Evolutionary conservation across 1,140 invertebrate species (phyloP).

Genomic region (Tetragnatha versicolor): DNA sequence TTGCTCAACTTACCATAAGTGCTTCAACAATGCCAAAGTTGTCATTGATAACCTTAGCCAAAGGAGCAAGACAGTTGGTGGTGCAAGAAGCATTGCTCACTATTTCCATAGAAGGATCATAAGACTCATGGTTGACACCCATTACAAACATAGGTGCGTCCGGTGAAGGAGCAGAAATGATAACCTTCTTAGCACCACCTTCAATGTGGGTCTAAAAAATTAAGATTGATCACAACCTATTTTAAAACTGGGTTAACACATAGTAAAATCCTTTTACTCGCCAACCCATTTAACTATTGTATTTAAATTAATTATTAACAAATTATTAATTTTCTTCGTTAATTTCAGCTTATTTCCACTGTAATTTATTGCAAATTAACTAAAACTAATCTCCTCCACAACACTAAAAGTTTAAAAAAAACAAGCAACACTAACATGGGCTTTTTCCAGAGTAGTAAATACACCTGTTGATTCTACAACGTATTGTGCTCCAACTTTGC

Average conservation of each 20-base stretch:
- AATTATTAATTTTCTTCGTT: too few species aligned
- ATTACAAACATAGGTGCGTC: slow-evolving; percentile 99
- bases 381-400: too few species aligned
- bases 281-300: too few species aligned
- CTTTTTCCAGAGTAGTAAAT: slow-evolving; percentile 94
- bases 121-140: slow-evolving; percentile 89
- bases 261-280: too few species aligned
- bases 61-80: slow-evolving; percentile 97
- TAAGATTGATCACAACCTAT: neutral
- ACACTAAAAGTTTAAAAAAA: too few species aligned
- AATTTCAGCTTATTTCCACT: too few species aligned
- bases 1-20: slow-evolving; percentile 79
- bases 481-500: slow-evolving; percentile 84
- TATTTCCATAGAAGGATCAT: slow-evolving; percentile 78
- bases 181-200: slow-evolving; percentile 95
- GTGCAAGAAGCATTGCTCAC: slow-evolving; percentile 98
- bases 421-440: slow-evolving; percentile 73
- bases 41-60: slow-evolving; percentile 95
- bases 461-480: slow-evolving; percentile 98
- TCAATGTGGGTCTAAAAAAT: slow-evolving; percentile 75
- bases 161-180: slow-evolving; percentile 96
- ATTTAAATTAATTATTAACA: too few species aligned
- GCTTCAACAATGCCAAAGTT: slow-evolving; percentile 96
- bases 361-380: too few species aligned
- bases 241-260: too few species aligned